phyloP scores from a whole-genome alignment of 1,140 invertebrate genomes.

The Calosoma granatense region DNA sequence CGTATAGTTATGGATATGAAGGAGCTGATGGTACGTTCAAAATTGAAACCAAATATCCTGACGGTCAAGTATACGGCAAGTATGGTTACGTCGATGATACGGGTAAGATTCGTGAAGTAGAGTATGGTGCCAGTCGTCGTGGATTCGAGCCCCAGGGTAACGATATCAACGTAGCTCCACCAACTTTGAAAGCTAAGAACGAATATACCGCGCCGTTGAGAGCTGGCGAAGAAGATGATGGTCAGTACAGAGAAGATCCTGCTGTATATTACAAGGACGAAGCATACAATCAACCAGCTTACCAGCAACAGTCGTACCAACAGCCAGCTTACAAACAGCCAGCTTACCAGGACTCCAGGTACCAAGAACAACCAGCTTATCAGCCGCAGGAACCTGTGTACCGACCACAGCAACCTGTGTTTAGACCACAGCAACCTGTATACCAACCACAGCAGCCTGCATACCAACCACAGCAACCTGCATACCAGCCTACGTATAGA shows the following conservation, averaged over 20 bases:
- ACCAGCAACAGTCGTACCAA: slow-evolving; percentile 30
- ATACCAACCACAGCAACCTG: slow-evolving; percentile 19
- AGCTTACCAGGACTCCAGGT: slow-evolving; percentile 10
- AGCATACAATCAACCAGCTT: slow-evolving; percentile 47
- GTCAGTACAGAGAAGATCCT: slow-evolving; percentile 72
- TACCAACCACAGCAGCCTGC: slow-evolving; percentile 21
- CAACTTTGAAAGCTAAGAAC: slow-evolving; percentile 46
- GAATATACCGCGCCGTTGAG: slow-evolving; percentile 41
- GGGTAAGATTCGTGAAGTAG: slow-evolving; percentile 57
- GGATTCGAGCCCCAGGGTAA: slow-evolving; percentile 65
- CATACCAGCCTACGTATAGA: slow-evolving; percentile 14
- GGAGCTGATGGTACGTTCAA: slow-evolving; percentile 85
- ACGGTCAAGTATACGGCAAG: slow-evolving; percentile 72
- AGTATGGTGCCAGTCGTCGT: slow-evolving; percentile 64
- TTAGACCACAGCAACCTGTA: slow-evolving; percentile 15
- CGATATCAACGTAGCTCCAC: slow-evolving; percentile 69
- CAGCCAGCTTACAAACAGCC: slow-evolving; percentile 15
- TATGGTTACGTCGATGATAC: slow-evolving; percentile 72
- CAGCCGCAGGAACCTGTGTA: slow-evolving; percentile 17
- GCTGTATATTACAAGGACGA: slow-evolving; percentile 65
- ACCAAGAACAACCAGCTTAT: slow-evolving; percentile 16
- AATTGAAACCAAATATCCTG: slow-evolving; percentile 78
- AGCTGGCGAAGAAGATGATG: slow-evolving; percentile 60
- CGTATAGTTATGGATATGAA: slow-evolving; percentile 81
- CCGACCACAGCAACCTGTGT: slow-evolving; percentile 22